Evolutionary conservation across 2,113 vertebrate genomes (phyloP).

Genomic region (Grammomys dolichurus): DNA sequence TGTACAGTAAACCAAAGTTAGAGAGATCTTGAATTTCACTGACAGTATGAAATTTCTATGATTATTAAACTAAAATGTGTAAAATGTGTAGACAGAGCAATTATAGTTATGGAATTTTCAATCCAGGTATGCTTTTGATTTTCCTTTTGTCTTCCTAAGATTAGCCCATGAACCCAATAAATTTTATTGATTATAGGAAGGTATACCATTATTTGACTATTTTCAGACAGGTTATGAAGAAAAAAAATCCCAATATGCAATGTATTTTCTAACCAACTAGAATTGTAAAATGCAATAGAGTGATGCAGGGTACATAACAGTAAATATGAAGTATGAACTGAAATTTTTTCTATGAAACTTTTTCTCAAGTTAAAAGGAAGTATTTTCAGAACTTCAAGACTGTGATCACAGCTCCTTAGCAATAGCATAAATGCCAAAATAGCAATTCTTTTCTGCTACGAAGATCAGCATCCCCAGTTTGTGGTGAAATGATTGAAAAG

Average conservation of each 20-base stretch:
- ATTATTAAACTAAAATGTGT: constrained; percentile 54
- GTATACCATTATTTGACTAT: constrained; percentile 27
- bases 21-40: not conserved
- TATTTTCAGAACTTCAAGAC: constrained; percentile 55
- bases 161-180: constrained; percentile 39
- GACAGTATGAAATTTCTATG: not conserved
- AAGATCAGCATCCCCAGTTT: constrained; percentile 5
- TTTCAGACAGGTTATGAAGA: constrained; percentile 39
- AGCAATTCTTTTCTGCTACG: constrained; percentile 46
- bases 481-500: constrained; percentile 11
- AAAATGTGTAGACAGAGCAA: not conserved
- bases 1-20: not conserved
- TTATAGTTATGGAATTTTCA: constrained; percentile 29
- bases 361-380: constrained; percentile 57
- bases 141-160: not conserved
- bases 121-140: constrained; percentile 4
- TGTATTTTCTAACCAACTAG: constrained; percentile 72
- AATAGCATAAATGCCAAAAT: constrained; percentile 65
- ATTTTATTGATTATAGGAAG: constrained; percentile 65
- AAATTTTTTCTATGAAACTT: constrained; percentile 72
- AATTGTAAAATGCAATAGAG: constrained; percentile 61
- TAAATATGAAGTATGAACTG: constrained; percentile 69
- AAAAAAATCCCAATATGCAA: constrained; percentile 51
- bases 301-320: constrained; percentile 66
- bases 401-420: constrained; percentile 72